A percentile compares a stretch with the other conserved stretches of the same genome.
These are phyloP conservation scores for Phycodurus eques DNA, from an alignment of 2,113 vertebrate species.

Conservation along the genomic window DNA sequence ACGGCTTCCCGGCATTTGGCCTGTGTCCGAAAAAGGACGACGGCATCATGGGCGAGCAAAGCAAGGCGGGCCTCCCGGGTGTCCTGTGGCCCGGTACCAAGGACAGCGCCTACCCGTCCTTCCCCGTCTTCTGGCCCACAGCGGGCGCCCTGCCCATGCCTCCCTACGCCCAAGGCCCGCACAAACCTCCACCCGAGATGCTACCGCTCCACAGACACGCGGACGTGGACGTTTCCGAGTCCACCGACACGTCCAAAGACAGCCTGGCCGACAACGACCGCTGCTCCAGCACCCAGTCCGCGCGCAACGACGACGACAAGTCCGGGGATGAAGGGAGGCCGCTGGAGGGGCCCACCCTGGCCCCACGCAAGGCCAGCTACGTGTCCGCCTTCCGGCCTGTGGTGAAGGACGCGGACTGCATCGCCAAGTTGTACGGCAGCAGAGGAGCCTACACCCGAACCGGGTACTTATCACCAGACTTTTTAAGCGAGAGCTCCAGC, in stretches of 20 bases:
- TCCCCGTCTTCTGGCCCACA: conserved; percentile 92
- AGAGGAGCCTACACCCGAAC: conserved; percentile 74
- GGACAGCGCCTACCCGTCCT: conserved; percentile 83
- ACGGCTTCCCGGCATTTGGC: conserved; percentile 90
- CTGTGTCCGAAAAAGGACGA: conserved; percentile 92
- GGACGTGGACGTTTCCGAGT: conserved; percentile 72
- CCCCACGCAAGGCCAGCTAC: conserved; percentile 84
- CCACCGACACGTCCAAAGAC: conserved; percentile 79
- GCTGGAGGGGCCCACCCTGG: conserved; percentile 70
- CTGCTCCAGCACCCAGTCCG: conserved; percentile 80
- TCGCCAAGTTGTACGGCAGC: conserved; percentile 91
- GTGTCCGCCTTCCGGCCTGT: conserved; percentile 94
- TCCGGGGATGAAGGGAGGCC: conserved; percentile 81
- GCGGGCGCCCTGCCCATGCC: conserved; percentile 83
- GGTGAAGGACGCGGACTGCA: conserved; percentile 90
- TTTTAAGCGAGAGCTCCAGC: conserved; percentile 91
- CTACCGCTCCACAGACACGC: conserved; percentile 72
- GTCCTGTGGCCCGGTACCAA: conserved; percentile 79
- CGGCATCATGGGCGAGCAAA: conserved; percentile 67
- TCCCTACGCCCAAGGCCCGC: conserved; percentile 80
- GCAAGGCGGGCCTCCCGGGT: conserved; percentile 65
- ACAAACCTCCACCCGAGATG: conserved; percentile 77
- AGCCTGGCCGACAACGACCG: conserved; percentile 75
- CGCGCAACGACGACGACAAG: conserved; percentile 79
- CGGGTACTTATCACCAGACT: conserved; percentile 88